Evolutionary conservation across 2,888 invertebrate genomes (phyloP), one percentile per base, ranked within the genome.

Genomic region (Hyles lineata): DNA sequence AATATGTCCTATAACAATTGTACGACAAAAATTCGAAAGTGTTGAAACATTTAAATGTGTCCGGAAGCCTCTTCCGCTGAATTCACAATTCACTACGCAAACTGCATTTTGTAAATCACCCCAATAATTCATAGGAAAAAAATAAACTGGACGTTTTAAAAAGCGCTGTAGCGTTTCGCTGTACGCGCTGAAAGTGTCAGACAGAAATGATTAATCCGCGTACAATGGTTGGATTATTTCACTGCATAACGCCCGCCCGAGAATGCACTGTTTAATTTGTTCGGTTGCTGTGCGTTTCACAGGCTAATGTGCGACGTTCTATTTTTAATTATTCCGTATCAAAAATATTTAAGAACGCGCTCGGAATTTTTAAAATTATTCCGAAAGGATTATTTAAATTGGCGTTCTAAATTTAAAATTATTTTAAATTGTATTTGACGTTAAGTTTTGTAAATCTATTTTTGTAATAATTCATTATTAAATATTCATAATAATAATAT

Each of bases 191-290:
- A 19, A 62, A 21, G 70, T 55, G 63, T 63, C 59, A 70, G 23
- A 59, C 70, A 55, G 62, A 32, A 63, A 60, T 72, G 70, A 74
- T 72, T 72, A 74, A 72, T 70, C 55, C 72, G 23, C 74, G 23
- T 23, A 63, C 62, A 74, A 74, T 70, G 72, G 61, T 63, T 67
- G 63, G 59, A 71, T 73, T 73, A 73, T 74, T 58, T 55, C 70
- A 70, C 25, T 61, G 35, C 59, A 67, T 71, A 69, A 71, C 59
- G 59, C n/a, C 8, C 29, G 58, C 55, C 21, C 23, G 50, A 58
- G 70, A 59, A 58, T 72, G 63, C 25, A 63, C 32, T 62, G 63
- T 72, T 67, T 35, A 63, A 72, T 72, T 72, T 72, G 67, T 58
- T 58, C 25, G 62, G 62, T 15, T 67, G 55, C 19, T 63, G 35